Evolutionary conservation across 2,113 vertebrate species (phyloP).

Genomic region (Pteropus alecto): DNA sequence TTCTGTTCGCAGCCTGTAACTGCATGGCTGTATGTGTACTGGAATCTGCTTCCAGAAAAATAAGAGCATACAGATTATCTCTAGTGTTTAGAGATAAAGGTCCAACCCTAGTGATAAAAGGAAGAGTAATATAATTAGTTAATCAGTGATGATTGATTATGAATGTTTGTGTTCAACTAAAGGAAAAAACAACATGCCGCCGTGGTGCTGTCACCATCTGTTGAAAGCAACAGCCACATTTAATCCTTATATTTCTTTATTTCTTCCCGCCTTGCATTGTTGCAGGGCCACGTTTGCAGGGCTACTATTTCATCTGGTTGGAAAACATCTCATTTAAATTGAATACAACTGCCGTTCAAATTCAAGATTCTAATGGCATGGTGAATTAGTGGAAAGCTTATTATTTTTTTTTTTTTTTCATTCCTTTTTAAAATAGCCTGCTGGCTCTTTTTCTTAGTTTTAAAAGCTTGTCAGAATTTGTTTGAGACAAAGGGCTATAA

Average conservation of each 20-base stretch:
- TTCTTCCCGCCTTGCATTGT: slow-evolving; percentile 42
- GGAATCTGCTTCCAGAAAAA: slow-evolving; percentile 57
- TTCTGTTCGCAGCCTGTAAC: slow-evolving; percentile 78
- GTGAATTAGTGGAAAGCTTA: slow-evolving; percentile 57
- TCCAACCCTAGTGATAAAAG: slow-evolving; percentile 77
- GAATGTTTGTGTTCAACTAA: slow-evolving; percentile 82
- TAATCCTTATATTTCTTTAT: slow-evolving; percentile 79
- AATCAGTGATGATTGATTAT: slow-evolving; percentile 86
- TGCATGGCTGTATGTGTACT: neutral
- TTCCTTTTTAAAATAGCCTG: slow-evolving; percentile 41
- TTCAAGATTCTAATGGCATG: slow-evolving; percentile 67
- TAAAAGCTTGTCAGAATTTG: slow-evolving; percentile 59
- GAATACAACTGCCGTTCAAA: slow-evolving; percentile 63
- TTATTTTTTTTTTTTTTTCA: neutral
- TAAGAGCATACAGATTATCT: slow-evolving; percentile 41
- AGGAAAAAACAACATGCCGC: slow-evolving; percentile 82
- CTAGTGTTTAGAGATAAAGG: slow-evolving; percentile 70
- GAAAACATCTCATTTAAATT: slow-evolving; percentile 77
- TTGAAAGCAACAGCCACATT: slow-evolving; percentile 80
- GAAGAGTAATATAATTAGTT: slow-evolving; percentile 84
- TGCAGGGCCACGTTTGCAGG: slow-evolving; percentile 58
- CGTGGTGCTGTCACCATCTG: slow-evolving; percentile 84
- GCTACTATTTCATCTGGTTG: slow-evolving; percentile 64
- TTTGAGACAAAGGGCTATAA: slow-evolving; percentile 62
- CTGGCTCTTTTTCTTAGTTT: slow-evolving; percentile 32